Evolutionary conservation across 30 jellyfish, hydroid and myxozoan species (phyloP), one percentile per base, ranked within the genome.

Genomic region (Hydra vulgaris): DNA sequence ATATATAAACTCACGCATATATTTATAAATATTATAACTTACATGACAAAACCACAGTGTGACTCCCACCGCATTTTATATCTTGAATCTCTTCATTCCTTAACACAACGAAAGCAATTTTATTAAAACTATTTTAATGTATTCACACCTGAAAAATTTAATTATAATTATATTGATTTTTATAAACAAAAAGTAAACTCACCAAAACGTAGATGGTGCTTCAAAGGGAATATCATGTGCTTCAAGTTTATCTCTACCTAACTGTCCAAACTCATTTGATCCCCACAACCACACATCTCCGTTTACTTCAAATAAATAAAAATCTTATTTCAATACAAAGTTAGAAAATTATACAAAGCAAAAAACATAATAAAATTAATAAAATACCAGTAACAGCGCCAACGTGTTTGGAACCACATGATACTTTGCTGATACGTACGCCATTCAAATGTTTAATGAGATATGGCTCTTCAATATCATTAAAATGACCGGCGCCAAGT

Each of bases 231-330:
- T 24, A 54, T 68, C 16, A 68, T 82, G 80, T 17, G 88, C 85
- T 61, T 69, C 79, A 1, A 66, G 71, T 20, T 86, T 95, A 21
- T 90, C 89, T 69, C 89, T 74, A 0, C 95, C 95, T 15, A 91
- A 71, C 80, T 91, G 98, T 0, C 98, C 98, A 68, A 66, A 79
- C 61, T 83, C 95, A 86, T 91, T 91, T 5, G 93, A 74, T 0
- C 98, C 98, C 98, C 98, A 91, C 85, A 83, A 76, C 95, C 95
- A 91, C 20, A 91, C 91, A 68, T 91, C 98, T 7, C 98, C 98
- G 23, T 83, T 24, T 23, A 55, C 98, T 91, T 56, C 26, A 78
- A 18, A 0, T 22, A 8, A 70, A 26, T 21, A 8, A 69, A 21
- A 69, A 23, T 69, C 76, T 23, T 20, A 1, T 23, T 1, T 15